Percentiles rank a stretch among this genome's conserved stretches.
These are phyloP conservation scores for Odiellus spinosus DNA, from an alignment of 2,888 invertebrate species.

Conservation along the genomic window DNA sequence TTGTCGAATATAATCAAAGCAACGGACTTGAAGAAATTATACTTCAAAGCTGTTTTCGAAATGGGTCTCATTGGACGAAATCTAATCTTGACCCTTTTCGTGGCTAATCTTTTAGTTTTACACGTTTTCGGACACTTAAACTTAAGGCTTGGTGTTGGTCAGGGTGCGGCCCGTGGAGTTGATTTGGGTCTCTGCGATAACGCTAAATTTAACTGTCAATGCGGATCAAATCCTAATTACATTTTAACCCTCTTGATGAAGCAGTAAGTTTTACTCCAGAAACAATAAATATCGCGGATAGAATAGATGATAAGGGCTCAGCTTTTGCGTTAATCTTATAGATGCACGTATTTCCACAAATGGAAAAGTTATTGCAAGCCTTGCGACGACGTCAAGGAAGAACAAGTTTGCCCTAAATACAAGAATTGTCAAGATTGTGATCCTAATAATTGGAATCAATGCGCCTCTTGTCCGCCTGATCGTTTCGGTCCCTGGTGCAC, in stretches of 20 bases:
- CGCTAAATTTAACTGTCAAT: conserved; percentile 11
- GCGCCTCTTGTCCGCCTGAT: conserved; percentile 14
- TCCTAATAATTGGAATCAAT: conserved; percentile 5
- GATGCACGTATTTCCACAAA: conserved; percentile 15
- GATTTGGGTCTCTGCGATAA: conserved; percentile 16
- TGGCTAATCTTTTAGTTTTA: too few species aligned
- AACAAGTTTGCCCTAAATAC: conserved; percentile 12
- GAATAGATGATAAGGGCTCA: neutral
- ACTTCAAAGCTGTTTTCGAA: too few species aligned
- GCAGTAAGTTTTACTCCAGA: conserved; percentile 5
- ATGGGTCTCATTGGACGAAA: too few species aligned
- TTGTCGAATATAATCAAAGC: too few species aligned
- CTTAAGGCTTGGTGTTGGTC: too few species aligned
- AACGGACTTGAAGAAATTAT: too few species aligned
- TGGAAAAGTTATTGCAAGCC: conserved; percentile 15
- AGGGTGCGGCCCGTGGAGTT: conserved; percentile 6
- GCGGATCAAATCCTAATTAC: conserved; percentile 5
- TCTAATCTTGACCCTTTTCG: too few species aligned
- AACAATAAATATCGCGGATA: neutral
- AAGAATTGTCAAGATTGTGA: conserved; percentile 11
- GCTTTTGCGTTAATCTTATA: conserved; percentile 1
- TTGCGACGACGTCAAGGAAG: conserved; percentile 11
- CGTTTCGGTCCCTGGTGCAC: conserved; percentile 17
- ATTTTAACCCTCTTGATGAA: conserved; percentile 2
- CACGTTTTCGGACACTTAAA: too few species aligned